These are phyloP conservation scores for Agriotes lineatus DNA, from an alignment of 2,888 invertebrate genomes.

Conservation along the genomic window DNA sequence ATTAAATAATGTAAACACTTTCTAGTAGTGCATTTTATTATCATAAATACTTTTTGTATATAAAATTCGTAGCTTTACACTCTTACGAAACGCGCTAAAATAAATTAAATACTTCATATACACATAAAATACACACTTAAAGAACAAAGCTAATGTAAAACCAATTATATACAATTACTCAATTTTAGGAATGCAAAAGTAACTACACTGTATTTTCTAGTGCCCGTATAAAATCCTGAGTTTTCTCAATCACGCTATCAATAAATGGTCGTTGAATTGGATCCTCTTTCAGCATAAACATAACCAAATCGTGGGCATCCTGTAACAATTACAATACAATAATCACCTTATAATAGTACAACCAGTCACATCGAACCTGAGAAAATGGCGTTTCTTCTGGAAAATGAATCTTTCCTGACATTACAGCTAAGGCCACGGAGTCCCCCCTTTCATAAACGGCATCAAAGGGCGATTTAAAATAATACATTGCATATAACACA, in stretches of 20 bases:
- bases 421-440: slow-evolving; percentile 87
- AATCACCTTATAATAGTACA: slow-evolving; percentile 10
- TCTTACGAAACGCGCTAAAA: background rate
- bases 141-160: background rate
- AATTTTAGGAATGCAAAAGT: slow-evolving; percentile 8
- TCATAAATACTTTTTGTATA: too few species aligned
- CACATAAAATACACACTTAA: background rate
- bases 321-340: slow-evolving; percentile 55
- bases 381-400: slow-evolving; percentile 77
- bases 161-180: background rate
- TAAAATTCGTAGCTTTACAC: background rate
- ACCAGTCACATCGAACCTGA: slow-evolving; percentile 64
- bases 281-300: slow-evolving; percentile 80
- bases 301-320: slow-evolving; percentile 78
- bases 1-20: too few species aligned
- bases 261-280: slow-evolving; percentile 83
- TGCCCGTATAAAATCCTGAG: slow-evolving; percentile 71
- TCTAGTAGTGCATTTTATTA: too few species aligned
- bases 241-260: slow-evolving; percentile 76
- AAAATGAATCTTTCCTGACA: slow-evolving; percentile 80
- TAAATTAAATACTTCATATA: background rate
- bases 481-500: slow-evolving; percentile 86
- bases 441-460: slow-evolving; percentile 86
- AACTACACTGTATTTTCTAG: slow-evolving; percentile 71
- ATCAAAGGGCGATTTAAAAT: slow-evolving; percentile 88